Percentiles rank a stretch among this genome's conserved stretches.
These are phyloP conservation scores for Mythimna lalbum DNA, from an alignment of 2,888 invertebrate species.

Conservation along the genomic window DNA sequence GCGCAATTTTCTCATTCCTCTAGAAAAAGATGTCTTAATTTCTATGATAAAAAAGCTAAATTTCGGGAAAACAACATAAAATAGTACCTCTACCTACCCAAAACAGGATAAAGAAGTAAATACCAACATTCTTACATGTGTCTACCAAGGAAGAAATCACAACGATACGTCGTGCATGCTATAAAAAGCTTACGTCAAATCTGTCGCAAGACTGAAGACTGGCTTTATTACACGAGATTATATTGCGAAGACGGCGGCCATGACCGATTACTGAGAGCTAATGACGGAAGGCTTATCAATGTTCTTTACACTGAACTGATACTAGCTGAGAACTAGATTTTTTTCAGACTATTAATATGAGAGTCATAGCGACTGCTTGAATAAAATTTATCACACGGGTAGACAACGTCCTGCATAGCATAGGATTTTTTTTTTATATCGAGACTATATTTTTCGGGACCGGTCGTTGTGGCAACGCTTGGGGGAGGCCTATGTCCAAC, in stretches of 20 bases:
- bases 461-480: too few species aligned
- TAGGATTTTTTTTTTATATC: not conserved
- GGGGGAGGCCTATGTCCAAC: too few species aligned
- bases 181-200: constrained; percentile 42
- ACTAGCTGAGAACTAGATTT: not conserved
- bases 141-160: constrained; percentile 7
- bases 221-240: constrained; percentile 38
- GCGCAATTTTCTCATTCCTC: not conserved
- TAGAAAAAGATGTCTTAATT: not conserved
- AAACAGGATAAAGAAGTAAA: not conserved
- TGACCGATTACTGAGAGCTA: constrained; percentile 50
- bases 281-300: constrained; percentile 29
- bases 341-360: not conserved
- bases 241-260: constrained; percentile 18
- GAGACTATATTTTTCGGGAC: too few species aligned
- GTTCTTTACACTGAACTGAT: constrained; percentile 9
- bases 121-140: not conserved
- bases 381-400: not conserved
- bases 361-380: not conserved
- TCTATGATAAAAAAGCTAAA: not conserved
- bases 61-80: not conserved
- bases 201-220: constrained; percentile 14
- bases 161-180: constrained; percentile 7
- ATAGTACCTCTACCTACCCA: too few species aligned
- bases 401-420: not conserved